Base-by-base conservation (phyloP, 2,797 vertebrate genomes). In the Ctenopoma kingsleyae region DNA sequence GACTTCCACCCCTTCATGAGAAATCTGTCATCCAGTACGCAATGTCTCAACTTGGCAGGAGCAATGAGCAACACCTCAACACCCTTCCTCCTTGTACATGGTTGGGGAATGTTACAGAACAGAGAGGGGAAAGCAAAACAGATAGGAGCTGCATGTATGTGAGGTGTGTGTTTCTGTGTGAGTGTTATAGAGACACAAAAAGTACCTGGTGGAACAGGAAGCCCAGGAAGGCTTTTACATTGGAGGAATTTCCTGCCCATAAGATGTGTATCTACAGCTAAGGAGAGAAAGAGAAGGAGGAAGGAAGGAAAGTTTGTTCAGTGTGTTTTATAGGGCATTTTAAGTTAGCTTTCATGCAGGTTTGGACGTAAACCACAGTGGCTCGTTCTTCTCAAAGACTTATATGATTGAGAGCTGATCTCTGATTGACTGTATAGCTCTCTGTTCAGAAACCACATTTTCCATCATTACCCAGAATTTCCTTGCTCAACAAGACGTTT, bases 161-260 rank as follows among this genome's bases (percentile, higher is more conserved):
- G 41, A 22, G 30, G 41, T 67, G 54, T 62, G 64, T 67, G 65
- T 48, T 6, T 49, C 49, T 76, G 56, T 66, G 78, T 35, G 74
- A 63, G 61, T 38, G 30, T 59, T 73, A 63, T 27, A 10, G 66
- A 83, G 57, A 57, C 12, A 13, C 49, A 67, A 59, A 73, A 71
- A 69, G 71, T 17, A 50, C 47, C 50, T 0, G 27, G 48, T 12
- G 62, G 80, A 87, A 85, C 84, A 91, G 93, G 93, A 94, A 92
- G 87, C 74, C 41, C 73, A 62, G 76, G 71, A 62, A 60, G 74
- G 79, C 78, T 85, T 92, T 92, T 91, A 92, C 83, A 90, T 78
- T 82, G 79, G 71, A 91, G 89, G 91, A 92, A 93, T 93, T 94
- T 95, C 93, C 91, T 93, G 89, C 54, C 76, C 50, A 51, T 84